phyloP scores from a whole-genome alignment of 2,113 vertebrate species.

The Muscicapa adusta region DNA sequence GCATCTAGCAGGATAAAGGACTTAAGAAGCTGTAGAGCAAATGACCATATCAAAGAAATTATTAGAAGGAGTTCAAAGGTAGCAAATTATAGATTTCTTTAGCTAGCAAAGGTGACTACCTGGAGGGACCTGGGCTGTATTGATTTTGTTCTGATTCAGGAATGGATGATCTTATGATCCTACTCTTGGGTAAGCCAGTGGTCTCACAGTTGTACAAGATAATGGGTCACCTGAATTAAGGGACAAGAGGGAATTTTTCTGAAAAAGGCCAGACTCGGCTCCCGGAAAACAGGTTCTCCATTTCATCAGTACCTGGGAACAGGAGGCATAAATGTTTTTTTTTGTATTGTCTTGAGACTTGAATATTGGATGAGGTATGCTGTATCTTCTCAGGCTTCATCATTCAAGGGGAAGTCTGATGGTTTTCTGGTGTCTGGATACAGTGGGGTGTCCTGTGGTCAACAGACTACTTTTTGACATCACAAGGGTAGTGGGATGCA shows the following conservation, averaged over 20 bases:
- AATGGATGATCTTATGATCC: background rate
- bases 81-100: background rate
- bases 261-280: background rate
- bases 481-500: background rate
- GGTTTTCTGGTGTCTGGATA: background rate
- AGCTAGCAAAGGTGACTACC: background rate
- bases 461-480: background rate
- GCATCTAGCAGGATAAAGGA: background rate
- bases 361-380: background rate
- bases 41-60: background rate
- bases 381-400: background rate
- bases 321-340: background rate
- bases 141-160: background rate
- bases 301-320: background rate
- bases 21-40: background rate
- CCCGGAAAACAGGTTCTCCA: background rate
- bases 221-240: background rate
- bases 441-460: background rate
- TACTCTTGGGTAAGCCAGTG: background rate
- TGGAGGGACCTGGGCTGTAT: background rate
- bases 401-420: background rate
- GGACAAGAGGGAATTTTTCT: background rate
- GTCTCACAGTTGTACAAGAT: background rate
- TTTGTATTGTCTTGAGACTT: background rate
- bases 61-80: background rate